A percentile compares a stretch with the other conserved stretches of the same genome.
Conservation (phyloP, 2,888 invertebrate species). For the Himalopsyche japonica region DNA sequence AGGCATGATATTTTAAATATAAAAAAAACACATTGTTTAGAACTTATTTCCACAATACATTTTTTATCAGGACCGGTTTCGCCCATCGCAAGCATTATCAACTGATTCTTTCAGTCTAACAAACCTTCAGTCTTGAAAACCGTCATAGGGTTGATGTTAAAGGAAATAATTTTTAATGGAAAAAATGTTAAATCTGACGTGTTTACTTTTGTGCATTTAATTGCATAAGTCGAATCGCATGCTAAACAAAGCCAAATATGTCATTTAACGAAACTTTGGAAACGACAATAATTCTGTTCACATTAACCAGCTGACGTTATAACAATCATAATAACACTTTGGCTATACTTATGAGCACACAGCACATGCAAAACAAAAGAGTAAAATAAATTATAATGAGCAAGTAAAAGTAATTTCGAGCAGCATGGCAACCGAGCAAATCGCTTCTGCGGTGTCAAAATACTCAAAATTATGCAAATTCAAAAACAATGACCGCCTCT, state of each 20-base stretch:
- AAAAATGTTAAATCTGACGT: too few species aligned
- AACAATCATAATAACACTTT: neutral
- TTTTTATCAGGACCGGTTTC: too few species aligned
- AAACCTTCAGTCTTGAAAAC: too few species aligned
- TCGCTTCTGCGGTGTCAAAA: neutral
- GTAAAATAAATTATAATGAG: neutral
- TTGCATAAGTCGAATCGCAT: too few species aligned
- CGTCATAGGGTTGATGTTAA: too few species aligned
- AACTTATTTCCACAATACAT: too few species aligned
- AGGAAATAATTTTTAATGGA: too few species aligned
- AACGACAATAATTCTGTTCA: neutral
- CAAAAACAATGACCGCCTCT: slow-evolving; percentile 14
- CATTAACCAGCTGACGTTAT: neutral
- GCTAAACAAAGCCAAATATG: neutral
- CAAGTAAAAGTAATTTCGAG: neutral
- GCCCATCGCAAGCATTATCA: too few species aligned
- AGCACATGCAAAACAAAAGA: neutral
- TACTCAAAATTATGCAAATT: slow-evolving; percentile 21
- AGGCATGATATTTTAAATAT: too few species aligned
- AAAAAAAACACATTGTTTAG: too few species aligned
- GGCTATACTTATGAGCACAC: neutral
- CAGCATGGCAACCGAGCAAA: neutral
- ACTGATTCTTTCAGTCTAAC: too few species aligned
- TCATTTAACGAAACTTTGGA: neutral
- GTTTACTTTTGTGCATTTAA: too few species aligned